Evolutionary conservation across 2,113 vertebrate genomes (phyloP).

Genomic region (Bettongia penicillata): DNA sequence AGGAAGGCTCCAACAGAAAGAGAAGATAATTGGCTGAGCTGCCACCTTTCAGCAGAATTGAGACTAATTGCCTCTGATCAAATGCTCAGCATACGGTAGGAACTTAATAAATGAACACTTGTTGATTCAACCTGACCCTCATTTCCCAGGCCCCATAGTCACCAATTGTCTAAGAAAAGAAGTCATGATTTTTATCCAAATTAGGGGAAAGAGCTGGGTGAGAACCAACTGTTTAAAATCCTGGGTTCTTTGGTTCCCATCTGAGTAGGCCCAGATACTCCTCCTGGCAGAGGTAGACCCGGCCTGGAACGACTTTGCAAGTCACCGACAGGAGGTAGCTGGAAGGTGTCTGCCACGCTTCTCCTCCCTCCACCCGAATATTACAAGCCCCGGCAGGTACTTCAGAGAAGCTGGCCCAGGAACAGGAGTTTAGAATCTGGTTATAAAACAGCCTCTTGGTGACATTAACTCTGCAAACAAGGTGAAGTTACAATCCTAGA

Average conservation of each 20-base stretch:
- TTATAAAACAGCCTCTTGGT: neutral
- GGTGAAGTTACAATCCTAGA: neutral
- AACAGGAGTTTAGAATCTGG: neutral
- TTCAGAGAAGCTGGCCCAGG: neutral
- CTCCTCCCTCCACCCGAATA: neutral
- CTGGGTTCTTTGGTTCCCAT: neutral
- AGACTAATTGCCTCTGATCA: too few species aligned
- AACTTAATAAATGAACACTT: neutral
- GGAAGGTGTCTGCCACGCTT: neutral
- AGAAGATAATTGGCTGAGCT: neutral
- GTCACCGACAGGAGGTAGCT: neutral
- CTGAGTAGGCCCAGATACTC: neutral
- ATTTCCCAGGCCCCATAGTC: neutral
- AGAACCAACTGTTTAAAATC: neutral
- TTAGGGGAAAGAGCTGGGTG: neutral
- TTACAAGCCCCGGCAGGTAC: neutral
- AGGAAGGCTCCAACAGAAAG: neutral
- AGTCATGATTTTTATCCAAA: neutral
- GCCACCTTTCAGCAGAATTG: accelerated
- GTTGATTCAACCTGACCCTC: neutral
- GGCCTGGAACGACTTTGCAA: too few species aligned
- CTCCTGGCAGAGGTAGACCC: neutral
- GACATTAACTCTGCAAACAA: neutral
- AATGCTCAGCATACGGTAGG: neutral
- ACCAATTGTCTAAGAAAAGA: neutral